Conservation (phyloP, 2,113 vertebrate species). For the Alces alces region DNA sequence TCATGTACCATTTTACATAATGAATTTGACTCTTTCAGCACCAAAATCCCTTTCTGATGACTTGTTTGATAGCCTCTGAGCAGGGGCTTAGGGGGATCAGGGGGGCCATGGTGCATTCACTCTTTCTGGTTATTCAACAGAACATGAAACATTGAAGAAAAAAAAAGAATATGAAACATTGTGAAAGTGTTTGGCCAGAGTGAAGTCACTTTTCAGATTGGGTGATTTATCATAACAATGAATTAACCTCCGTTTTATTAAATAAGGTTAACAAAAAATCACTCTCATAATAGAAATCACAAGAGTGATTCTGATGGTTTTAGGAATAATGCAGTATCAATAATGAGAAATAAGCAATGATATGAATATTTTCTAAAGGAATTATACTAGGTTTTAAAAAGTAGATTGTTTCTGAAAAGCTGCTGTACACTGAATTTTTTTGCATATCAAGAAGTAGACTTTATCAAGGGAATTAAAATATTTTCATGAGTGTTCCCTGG, state of each 20-base stretch:
- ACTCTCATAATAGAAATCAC: neutral
- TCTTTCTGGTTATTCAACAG: neutral
- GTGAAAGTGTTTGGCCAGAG: neutral
- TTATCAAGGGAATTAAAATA: neutral
- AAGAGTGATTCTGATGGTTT: neutral
- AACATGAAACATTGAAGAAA: neutral
- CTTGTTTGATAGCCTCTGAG: neutral
- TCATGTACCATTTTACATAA: constrained; percentile 37
- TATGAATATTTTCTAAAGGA: neutral
- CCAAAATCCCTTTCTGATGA: neutral
- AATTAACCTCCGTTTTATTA: constrained; percentile 10
- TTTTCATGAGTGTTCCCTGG: neutral
- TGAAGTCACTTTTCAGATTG: neutral
- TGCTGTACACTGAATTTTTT: neutral
- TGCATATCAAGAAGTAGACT: neutral
- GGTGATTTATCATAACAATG: neutral
- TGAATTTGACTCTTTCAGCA: neutral
- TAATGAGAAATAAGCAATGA: neutral
- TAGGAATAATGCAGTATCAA: neutral
- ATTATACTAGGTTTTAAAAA: neutral
- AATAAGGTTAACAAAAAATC: neutral
- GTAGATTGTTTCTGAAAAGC: neutral
- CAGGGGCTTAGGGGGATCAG: neutral
- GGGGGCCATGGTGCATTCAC: neutral
- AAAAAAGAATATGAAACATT: neutral